Percentiles rank a stretch among this genome's conserved stretches.
phyloP scores from a whole-genome alignment of 2,888 invertebrate genomes.

The Eupithecia pulchellata region DNA sequence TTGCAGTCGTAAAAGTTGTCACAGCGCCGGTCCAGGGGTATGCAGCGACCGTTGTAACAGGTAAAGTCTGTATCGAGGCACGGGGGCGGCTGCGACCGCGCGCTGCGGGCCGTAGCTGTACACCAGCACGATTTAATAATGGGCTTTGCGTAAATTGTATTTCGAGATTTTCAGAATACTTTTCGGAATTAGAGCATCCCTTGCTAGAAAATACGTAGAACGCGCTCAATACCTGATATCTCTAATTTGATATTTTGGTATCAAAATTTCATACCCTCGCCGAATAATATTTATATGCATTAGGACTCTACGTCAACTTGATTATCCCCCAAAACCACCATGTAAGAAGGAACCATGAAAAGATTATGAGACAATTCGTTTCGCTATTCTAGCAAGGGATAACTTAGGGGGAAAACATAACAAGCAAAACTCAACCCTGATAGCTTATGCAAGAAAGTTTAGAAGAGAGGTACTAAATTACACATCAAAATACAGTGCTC shows the following conservation, averaged over 20 bases:
- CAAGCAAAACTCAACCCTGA: neutral
- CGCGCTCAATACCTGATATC: neutral
- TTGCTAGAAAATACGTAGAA: neutral
- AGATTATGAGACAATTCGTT: neutral
- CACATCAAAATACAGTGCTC: slow-evolving; percentile 4
- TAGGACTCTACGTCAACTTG: neutral
- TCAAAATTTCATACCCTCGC: neutral
- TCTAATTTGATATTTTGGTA: neutral
- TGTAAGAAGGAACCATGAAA: neutral
- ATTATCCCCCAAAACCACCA: neutral
- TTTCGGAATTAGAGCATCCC: neutral
- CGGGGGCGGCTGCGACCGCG: slow-evolving; percentile 64
- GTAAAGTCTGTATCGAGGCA: slow-evolving; percentile 89
- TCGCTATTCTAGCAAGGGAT: neutral
- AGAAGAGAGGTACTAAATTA: neutral
- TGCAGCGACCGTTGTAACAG: slow-evolving; percentile 91
- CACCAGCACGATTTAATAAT: slow-evolving; percentile 17
- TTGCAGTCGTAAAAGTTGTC: slow-evolving; percentile 96
- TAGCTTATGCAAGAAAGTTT: slow-evolving; percentile 12
- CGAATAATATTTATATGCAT: neutral
- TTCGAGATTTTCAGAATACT: neutral
- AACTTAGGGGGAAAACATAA: neutral
- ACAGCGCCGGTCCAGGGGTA: slow-evolving; percentile 91
- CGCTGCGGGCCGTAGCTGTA: slow-evolving; percentile 69
- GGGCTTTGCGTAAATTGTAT: neutral